A percentile compares a stretch with the other conserved stretches of the same genome.
Conservation (phyloP, 2,113 vertebrate species). For the Protomyctophum bolini region DNA sequence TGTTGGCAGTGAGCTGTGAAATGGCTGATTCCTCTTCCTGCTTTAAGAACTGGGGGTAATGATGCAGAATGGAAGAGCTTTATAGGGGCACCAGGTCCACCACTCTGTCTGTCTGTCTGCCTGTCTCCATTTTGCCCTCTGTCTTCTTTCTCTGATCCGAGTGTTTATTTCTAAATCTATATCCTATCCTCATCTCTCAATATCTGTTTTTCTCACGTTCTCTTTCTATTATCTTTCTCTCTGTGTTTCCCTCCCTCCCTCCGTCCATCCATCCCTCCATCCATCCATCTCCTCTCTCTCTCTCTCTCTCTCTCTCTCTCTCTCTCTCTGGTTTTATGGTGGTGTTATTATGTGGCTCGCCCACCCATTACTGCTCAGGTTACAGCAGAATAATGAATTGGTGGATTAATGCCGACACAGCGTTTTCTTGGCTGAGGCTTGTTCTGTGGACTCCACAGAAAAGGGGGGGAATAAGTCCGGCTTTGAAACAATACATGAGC, state of each 20-base stretch:
- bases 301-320: constrained; percentile 33
- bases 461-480: constrained; percentile 17
- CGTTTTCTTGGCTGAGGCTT: constrained; percentile 54
- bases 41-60: constrained; percentile 69
- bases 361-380: constrained; percentile 70
- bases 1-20: constrained; percentile 56
- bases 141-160: no score
- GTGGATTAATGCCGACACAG: constrained; percentile 66
- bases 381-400: constrained; percentile 70
- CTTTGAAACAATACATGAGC: constrained; percentile 31
- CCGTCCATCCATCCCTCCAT: not conserved
- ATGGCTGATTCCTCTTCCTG: constrained; percentile 63
- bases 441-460: constrained; percentile 70
- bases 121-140: not conserved
- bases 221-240: not conserved
- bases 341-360: constrained; percentile 65
- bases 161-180: no score
- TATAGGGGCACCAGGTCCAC: constrained; percentile 67
- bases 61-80: constrained; percentile 70
- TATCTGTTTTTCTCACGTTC: not conserved
- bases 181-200: no score
- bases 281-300: not conserved
- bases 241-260: not conserved
- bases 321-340: constrained; percentile 65
- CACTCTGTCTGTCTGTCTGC: constrained; percentile 19